Base-by-base conservation (phyloP, 2,797 vertebrate species). In the Semotilus atromaculatus region DNA sequence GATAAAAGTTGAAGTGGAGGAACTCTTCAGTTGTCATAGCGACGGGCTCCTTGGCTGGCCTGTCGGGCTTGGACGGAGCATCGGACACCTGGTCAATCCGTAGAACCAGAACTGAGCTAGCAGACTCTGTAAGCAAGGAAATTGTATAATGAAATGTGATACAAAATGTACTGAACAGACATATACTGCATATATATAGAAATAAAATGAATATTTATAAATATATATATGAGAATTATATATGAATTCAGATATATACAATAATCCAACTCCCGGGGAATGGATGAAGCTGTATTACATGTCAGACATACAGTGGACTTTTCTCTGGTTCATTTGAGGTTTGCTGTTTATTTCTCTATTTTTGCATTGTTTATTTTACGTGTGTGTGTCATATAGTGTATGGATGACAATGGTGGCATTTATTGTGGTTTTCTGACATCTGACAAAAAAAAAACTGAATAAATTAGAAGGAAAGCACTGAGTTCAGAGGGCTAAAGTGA, bases 261-360 rank as follows among this genome's bases (percentile, higher is more conserved):
- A 76, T 79, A 88, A 82, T 48, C 72, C 77, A 40, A 71, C 80
- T 64, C 51, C 80, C 6, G 14, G 91, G 92, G 93, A 92, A 90
- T 93, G 91, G 94, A 95, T 95, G 95, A 95, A 95, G 92, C 92
- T 94, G 92, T 95, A 95, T 95, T 94, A 94, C 93, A 93, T 95
- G 95, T 95, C 92, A 91, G 89, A 93, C 90, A 92, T 93, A 91
- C 88, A 88, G 93, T 95, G 93, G 93, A 91, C 91, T 92, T 91
- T 45, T 92, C 68, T 89, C 82, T 88, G 85, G 80, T 85, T 88
- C 81, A 86, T 89, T 86, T 85, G 53, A 82, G 51, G 92, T 91
- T 93, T 89, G 92, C 91, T 87, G 88, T 85, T 81, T 87, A 92
- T 92, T 83, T 80, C 88, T 93, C 91, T 86, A 80, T 89, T 89